Percentiles rank a stretch among this genome's conserved stretches.
Conservation (phyloP, 2,888 invertebrate genomes). For the Mystacides longicornis region DNA sequence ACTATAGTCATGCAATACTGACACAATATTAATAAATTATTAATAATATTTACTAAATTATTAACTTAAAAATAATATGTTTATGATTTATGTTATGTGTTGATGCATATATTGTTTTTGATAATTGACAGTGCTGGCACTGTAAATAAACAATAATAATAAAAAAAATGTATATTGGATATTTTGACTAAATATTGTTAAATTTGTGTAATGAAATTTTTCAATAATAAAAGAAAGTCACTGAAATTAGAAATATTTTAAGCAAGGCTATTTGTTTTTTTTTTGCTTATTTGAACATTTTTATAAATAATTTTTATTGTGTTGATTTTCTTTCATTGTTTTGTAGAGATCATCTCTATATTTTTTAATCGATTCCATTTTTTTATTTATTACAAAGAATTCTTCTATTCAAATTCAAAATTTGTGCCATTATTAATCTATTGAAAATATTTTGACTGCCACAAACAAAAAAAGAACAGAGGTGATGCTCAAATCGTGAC, state of each 20-base stretch:
- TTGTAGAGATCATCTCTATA: too few relatives aligned
- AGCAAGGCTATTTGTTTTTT: background rate
- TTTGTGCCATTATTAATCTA: too few relatives aligned
- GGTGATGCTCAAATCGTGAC: too few relatives aligned
- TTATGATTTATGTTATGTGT: background rate
- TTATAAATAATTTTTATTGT: too few relatives aligned
- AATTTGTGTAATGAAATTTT: too few relatives aligned
- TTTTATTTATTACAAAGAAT: too few relatives aligned
- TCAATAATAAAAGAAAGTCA: too few relatives aligned
- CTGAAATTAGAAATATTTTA: background rate
- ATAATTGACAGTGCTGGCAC: conserved; percentile 16
- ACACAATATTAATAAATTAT: background rate
- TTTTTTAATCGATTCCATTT: too few relatives aligned
- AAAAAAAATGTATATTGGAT: background rate
- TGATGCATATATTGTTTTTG: background rate
- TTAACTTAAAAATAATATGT: background rate
- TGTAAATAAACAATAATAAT: conserved; percentile 12
- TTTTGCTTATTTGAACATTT: background rate
- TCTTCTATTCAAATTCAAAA: too few relatives aligned
- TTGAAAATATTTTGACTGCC: too few relatives aligned
- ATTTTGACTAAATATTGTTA: background rate
- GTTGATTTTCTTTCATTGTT: too few relatives aligned
- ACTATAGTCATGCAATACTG: background rate
- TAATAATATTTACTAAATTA: background rate
- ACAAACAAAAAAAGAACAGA: too few relatives aligned